phyloP scores from a whole-genome alignment of 2,113 vertebrate genomes.

The Pachycephala philippinensis region DNA sequence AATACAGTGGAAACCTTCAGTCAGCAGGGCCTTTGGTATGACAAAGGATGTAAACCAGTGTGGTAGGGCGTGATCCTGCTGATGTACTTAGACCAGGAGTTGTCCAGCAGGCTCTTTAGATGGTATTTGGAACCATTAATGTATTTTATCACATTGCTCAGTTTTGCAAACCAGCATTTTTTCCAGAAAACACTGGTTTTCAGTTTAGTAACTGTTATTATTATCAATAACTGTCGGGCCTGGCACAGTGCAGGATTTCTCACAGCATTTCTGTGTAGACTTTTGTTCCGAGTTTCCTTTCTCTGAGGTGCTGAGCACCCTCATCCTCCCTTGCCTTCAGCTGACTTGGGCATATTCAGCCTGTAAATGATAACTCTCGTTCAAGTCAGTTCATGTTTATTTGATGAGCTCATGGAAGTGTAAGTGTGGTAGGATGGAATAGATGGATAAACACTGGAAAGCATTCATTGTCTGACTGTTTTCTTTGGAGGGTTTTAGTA shows the following conservation, averaged over 20 bases:
- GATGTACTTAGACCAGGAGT: neutral
- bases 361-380: neutral
- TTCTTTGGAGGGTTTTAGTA: constrained; percentile 32
- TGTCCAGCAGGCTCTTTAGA: neutral
- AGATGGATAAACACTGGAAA: constrained; percentile 24
- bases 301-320: neutral
- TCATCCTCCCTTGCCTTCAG: neutral
- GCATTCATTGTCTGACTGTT: constrained; percentile 27
- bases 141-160: neutral
- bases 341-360: neutral
- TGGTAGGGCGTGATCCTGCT: neutral
- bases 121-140: neutral
- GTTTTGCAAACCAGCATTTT: neutral
- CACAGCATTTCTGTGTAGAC: neutral
- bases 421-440: neutral
- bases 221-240: neutral
- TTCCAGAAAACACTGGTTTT: neutral
- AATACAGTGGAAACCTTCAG: neutral
- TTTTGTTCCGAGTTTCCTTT: neutral
- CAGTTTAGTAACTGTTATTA: neutral
- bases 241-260: neutral
- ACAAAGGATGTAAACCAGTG: neutral
- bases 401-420: constrained; percentile 46
- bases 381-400: constrained; percentile 38
- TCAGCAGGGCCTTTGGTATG: neutral